These are phyloP conservation scores for Acipenser ruthenus DNA, from an alignment of 2,797 vertebrate species.

Conservation along the genomic window DNA sequence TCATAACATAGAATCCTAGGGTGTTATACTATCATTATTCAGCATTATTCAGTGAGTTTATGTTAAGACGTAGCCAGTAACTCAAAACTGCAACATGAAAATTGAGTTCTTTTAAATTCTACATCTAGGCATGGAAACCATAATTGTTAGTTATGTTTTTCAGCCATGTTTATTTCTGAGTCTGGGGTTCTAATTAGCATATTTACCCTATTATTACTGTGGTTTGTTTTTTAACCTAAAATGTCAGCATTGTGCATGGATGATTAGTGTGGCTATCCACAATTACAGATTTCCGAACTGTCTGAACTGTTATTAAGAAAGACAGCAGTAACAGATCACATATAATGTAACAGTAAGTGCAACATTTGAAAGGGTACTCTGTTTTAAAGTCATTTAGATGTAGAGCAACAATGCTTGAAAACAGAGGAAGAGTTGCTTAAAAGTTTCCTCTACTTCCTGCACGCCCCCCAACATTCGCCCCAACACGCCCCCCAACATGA, in stretches of 20 bases:
- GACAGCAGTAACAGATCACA: too few relatives aligned
- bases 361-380: too few relatives aligned
- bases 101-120: slow-evolving; percentile 63
- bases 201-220: slow-evolving; percentile 72
- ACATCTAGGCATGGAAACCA: slow-evolving; percentile 68
- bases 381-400: too few relatives aligned
- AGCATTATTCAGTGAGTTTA: slow-evolving; percentile 61
- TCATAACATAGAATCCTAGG: too few relatives aligned
- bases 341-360: too few relatives aligned
- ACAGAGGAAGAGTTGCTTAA: too few relatives aligned
- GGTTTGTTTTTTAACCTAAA: slow-evolving; percentile 61
- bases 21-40: too few relatives aligned
- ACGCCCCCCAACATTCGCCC: too few relatives aligned
- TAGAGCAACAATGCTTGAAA: too few relatives aligned
- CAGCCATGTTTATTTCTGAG: slow-evolving; percentile 72
- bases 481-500: too few relatives aligned
- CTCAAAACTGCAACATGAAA: slow-evolving; percentile 65
- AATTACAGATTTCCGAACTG: slow-evolving; percentile 38
- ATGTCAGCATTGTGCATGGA: slow-evolving; percentile 39
- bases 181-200: slow-evolving; percentile 68
- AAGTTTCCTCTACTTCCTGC: too few relatives aligned
- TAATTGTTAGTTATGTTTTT: slow-evolving; percentile 67
- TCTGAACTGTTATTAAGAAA: too few relatives aligned
- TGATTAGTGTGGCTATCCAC: slow-evolving; percentile 54
- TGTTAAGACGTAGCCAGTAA: slow-evolving; percentile 48